phyloP scores from a whole-genome alignment of 2,113 vertebrate genomes.

The Sander lucioperca region DNA sequence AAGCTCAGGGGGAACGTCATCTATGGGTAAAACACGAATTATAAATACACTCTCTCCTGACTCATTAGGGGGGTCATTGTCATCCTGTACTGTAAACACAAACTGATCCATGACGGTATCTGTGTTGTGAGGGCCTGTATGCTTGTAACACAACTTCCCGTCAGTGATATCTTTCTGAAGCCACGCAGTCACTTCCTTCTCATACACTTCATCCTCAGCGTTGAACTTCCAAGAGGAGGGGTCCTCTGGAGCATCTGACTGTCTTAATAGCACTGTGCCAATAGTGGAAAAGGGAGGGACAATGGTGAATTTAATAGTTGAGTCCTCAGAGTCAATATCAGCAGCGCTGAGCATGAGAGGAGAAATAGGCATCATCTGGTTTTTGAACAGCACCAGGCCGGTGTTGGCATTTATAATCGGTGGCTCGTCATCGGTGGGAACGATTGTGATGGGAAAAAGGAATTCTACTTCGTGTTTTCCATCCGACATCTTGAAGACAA shows the following conservation, averaged over 20 bases:
- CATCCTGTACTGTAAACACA: conserved; percentile 91
- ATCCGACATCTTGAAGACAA: conserved; percentile 93
- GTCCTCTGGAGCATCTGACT: conserved; percentile 87
- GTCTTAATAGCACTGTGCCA: conserved; percentile 90
- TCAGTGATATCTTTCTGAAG: conserved; percentile 91
- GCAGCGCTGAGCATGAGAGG: conserved; percentile 90
- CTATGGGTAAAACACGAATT: conserved; percentile 89
- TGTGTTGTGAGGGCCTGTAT: conserved; percentile 90
- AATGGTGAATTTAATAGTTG: conserved; percentile 88
- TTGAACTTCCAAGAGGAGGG: conserved; percentile 89
- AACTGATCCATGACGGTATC: conserved; percentile 89
- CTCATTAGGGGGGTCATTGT: conserved; percentile 94
- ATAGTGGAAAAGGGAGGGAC: conserved; percentile 82
- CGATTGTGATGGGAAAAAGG: conserved; percentile 93
- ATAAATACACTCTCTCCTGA: conserved; percentile 88
- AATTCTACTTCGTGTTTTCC: conserved; percentile 92
- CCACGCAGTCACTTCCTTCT: conserved; percentile 92
- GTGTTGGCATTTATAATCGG: conserved; percentile 94
- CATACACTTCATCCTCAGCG: conserved; percentile 87
- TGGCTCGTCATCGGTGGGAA: conserved; percentile 94
- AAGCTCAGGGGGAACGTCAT: conserved; percentile 90
- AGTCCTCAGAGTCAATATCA: conserved; percentile 95
- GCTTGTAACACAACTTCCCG: conserved; percentile 91
- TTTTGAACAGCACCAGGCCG: conserved; percentile 90
- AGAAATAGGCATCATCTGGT: conserved; percentile 88